Evolutionary conservation across 2,888 invertebrate genomes (phyloP), one percentile per base, ranked within the genome.

Genomic region (Netelia inedita): DNA sequence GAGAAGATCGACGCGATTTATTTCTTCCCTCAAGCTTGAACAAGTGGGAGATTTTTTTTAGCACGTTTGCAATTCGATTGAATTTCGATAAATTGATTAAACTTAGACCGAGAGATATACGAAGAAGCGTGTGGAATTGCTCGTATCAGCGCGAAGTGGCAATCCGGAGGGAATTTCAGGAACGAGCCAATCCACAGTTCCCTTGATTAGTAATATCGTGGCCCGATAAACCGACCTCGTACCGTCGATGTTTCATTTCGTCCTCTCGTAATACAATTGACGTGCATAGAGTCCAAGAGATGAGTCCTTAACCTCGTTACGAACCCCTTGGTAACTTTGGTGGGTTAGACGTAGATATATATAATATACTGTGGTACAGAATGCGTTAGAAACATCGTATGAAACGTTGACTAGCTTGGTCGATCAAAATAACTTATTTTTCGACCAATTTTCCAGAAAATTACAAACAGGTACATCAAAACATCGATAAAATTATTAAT

Each of bases 161-260:
- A 92, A 92, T 93, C 88, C 91, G 89, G 86, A 85, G 89, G 88
- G 88, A 91, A 92, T 91, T 93, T 92, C 35, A 92, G 89, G 88
- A 83, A 80, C 85, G 85, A 87, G 88, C 91, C 92, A 92, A 92
- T 92, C 89, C 91, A 35, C 65, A 78, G 43, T 89, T 88, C 87
- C 88, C 90, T 91, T 93, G 92, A 93, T 93, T 93, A 92, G 92
- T 92, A 93, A 93, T 93, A 93, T 93, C 92, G 93, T 93, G 91
- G 92, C 92, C 92, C 92, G 92, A 93, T 92, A 92, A 93, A 92
- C 92, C 91, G 91, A 90, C 91, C 91, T 90, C 90, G 91, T 89
- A 66, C 90, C 89, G 89, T 90, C 90, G 89, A 90, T 90, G 79
- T 55, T 72, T 76, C 83, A 59, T 50, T 61, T 46, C 46, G 69